A percentile compares a stretch with the other conserved stretches of the same genome.
phyloP scores from a whole-genome alignment of 2,113 vertebrate genomes.

The Phyllostomus discolor region DNA sequence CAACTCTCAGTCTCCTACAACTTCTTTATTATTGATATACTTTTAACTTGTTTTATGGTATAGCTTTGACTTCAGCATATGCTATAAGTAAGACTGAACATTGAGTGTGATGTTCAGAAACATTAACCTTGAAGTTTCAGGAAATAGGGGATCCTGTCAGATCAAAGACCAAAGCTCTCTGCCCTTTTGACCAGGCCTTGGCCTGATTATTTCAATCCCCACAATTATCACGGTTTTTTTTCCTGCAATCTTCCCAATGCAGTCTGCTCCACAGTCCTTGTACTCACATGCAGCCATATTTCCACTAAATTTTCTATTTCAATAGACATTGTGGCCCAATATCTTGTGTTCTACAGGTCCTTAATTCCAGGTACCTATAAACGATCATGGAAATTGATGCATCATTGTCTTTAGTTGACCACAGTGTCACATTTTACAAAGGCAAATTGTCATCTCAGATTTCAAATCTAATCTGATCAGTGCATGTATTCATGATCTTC shows the following conservation, averaged over 20 bases:
- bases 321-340: rapidly evolving
- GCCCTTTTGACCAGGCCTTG: background rate
- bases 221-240: background rate
- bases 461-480: background rate
- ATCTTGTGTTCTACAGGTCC: background rate
- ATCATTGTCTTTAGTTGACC: background rate
- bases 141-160: background rate
- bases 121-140: background rate
- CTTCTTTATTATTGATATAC: background rate
- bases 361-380: background rate
- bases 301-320: background rate
- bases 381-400: background rate
- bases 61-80: background rate
- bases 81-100: background rate
- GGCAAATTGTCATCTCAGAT: background rate
- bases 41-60: background rate
- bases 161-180: background rate
- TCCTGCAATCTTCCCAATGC: background rate
- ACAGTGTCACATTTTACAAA: background rate
- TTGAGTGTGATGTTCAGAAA: background rate
- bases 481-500: background rate
- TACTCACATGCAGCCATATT: background rate
- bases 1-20: background rate
- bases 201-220: background rate
- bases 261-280: background rate